Evolutionary conservation across 2,797 vertebrate genomes (phyloP).

Genomic region (Alouatta caraya): DNA sequence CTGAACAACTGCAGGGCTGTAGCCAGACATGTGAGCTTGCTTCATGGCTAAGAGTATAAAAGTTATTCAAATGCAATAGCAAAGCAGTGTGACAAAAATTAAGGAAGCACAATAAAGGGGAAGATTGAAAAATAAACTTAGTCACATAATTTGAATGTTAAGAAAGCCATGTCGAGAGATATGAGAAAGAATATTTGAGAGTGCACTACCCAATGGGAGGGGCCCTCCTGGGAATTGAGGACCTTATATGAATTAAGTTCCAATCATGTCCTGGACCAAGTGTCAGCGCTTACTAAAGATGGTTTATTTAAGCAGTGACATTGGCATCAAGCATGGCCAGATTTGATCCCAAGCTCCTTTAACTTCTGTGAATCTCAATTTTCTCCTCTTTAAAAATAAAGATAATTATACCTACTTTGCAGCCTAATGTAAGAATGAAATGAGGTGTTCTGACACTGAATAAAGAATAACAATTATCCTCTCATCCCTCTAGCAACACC

Average conservation of each 20-base stretch:
- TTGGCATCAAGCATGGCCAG: not conserved
- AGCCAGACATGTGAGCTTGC: not conserved
- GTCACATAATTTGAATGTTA: not conserved
- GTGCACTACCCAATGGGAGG: not conserved
- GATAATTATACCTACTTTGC: not conserved
- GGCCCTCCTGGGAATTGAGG: not conserved
- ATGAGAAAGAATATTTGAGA: not conserved
- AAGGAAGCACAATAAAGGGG: not conserved
- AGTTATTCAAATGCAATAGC: not conserved
- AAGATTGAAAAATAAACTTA: constrained; percentile 25
- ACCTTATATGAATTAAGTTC: not conserved
- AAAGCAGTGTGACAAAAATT: not conserved
- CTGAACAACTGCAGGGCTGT: not conserved
- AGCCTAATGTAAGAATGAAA: not conserved
- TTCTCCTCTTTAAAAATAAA: not conserved
- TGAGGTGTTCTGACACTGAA: not conserved
- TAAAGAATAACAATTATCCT: constrained; percentile 3
- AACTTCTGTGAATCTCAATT: not conserved
- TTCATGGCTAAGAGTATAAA: not conserved
- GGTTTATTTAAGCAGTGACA: not conserved
- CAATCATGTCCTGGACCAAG: not conserved
- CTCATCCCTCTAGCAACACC: not conserved
- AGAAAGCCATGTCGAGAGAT: not conserved
- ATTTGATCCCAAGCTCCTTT: not conserved
- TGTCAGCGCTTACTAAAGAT: not conserved